phyloP scores from a whole-genome alignment of 2,797 vertebrate genomes.

The Tympanoctomys barrerae region DNA sequence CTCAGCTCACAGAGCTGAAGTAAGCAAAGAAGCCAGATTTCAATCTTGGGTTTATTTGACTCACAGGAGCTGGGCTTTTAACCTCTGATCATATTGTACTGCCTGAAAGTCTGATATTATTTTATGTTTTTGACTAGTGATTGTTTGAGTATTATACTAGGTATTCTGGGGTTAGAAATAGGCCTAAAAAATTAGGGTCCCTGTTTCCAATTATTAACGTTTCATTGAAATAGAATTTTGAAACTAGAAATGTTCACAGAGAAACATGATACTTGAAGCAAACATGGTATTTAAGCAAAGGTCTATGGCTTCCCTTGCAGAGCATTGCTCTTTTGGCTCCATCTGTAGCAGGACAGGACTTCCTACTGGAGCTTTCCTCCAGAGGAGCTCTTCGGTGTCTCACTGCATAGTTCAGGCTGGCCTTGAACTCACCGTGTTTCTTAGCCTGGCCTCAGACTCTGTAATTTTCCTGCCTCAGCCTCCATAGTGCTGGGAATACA shows the following conservation, averaged over 20 bases:
- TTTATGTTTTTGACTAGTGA: slow-evolving; percentile 16
- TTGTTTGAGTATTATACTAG: neutral
- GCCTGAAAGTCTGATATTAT: neutral
- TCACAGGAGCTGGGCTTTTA: slow-evolving; percentile 40
- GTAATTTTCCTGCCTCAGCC: neutral
- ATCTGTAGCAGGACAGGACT: neutral
- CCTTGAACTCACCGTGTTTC: neutral
- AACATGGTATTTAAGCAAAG: neutral
- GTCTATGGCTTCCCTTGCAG: neutral
- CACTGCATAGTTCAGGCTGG: neutral
- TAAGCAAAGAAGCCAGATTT: slow-evolving; percentile 11
- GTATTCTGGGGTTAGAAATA: slow-evolving; percentile 24
- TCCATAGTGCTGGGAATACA: neutral
- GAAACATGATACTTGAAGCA: slow-evolving; percentile 28
- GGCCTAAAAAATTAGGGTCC: slow-evolving; percentile 3
- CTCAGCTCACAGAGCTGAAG: slow-evolving; percentile 1
- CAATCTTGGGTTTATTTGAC: slow-evolving; percentile 24
- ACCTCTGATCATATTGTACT: neutral
- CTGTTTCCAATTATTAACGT: neutral
- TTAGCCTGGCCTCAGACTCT: neutral
- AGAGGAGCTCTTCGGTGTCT: neutral
- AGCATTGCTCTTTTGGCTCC: neutral
- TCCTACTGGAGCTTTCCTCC: neutral
- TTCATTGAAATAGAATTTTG: slow-evolving; percentile 40
- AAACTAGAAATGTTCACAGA: slow-evolving; percentile 7